Evolutionary conservation across 2,797 vertebrate genomes (phyloP).

Genomic region (Garrulus glandarius): DNA sequence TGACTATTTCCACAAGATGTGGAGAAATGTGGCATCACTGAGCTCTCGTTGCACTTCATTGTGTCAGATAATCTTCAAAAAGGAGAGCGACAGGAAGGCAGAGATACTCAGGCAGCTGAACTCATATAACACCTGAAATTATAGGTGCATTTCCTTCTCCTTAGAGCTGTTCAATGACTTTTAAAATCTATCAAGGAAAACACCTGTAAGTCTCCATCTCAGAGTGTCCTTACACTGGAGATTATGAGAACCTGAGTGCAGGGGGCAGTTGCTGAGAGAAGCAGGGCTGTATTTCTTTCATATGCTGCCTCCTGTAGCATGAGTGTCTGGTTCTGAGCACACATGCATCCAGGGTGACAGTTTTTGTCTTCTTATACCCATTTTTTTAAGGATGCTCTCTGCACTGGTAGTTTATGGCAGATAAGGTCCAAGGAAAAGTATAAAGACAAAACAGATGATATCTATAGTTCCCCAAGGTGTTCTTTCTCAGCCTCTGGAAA

Average conservation of each 20-base stretch:
- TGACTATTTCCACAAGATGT: not conserved
- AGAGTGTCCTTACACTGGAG: not conserved
- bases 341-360: not conserved
- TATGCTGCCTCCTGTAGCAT: not conserved
- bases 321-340: not conserved
- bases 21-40: not conserved
- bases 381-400: not conserved
- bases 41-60: not conserved
- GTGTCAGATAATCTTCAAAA: not conserved
- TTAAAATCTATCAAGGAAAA: not conserved
- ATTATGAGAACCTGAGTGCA: not conserved
- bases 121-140: not conserved
- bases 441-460: not conserved
- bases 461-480: not conserved
- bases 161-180: not conserved
- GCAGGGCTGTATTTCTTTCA: not conserved
- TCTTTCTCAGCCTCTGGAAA: not conserved
- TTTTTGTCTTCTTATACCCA: not conserved
- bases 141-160: not conserved
- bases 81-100: not conserved
- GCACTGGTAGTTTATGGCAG: not conserved
- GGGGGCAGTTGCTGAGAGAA: not conserved
- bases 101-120: not conserved
- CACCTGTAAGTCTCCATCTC: not conserved
- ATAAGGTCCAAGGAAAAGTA: not conserved